Percentiles rank a stretch among this genome's conserved stretches.
Conservation (phyloP, 2,113 vertebrate genomes). For the Notothenia rossii region DNA sequence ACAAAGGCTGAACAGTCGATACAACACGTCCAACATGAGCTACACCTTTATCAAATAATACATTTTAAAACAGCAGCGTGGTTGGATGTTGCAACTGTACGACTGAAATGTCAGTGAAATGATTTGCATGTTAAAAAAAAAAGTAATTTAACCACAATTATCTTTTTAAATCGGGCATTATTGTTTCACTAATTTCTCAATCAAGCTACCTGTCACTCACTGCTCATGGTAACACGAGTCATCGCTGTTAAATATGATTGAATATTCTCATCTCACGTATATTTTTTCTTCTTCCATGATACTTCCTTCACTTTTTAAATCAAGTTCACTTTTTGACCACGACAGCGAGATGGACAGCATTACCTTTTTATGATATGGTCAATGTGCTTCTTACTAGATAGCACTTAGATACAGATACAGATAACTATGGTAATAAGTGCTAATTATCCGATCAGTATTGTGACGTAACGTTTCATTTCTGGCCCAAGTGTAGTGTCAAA, state of each 20-base stretch:
- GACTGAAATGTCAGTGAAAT: background rate
- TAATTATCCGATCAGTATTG: background rate
- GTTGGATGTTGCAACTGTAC: background rate
- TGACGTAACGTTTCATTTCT: background rate
- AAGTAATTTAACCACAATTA: background rate
- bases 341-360: too few relatives aligned
- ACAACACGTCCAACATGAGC: background rate
- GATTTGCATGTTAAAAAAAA: background rate
- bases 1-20: background rate
- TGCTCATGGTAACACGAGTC: background rate
- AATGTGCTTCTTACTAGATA: background rate
- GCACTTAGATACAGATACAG: background rate
- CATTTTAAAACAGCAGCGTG: background rate
- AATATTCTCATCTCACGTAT: background rate
- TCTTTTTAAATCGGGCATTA: background rate
- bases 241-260: background rate
- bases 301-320: too few relatives aligned
- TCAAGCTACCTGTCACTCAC: background rate
- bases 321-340: too few relatives aligned
- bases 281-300: too few relatives aligned
- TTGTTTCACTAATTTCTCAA: background rate
- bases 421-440: background rate
- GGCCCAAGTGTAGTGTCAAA: background rate
- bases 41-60: background rate
- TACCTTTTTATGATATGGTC: background rate